Percentiles rank a stretch among this genome's conserved stretches.
phyloP scores from a whole-genome alignment of 2,113 vertebrate species.

The Sciurus niger region DNA sequence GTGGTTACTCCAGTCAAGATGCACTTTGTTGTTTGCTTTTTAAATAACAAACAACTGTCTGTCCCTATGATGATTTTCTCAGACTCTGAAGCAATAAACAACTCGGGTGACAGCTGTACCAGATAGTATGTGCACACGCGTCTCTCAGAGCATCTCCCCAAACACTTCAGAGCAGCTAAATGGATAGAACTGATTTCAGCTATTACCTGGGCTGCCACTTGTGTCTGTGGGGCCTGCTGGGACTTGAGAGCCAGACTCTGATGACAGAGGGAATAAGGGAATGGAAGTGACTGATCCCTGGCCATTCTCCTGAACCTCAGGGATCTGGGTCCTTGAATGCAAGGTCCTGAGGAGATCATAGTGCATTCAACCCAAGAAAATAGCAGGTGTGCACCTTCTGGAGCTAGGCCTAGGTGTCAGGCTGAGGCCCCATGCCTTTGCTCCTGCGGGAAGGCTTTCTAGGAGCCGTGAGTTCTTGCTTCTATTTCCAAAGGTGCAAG shows the following conservation, averaged over 20 bases:
- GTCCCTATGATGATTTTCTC: conserved; percentile 53
- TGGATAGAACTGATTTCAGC: conserved; percentile 60
- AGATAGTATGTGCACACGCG: neutral
- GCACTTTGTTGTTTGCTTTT: conserved; percentile 61
- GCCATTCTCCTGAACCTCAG: neutral
- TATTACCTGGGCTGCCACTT: conserved; percentile 36
- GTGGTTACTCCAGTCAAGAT: neutral
- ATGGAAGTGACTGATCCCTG: neutral
- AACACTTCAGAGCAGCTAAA: conserved; percentile 58
- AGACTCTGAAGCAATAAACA: conserved; percentile 5
- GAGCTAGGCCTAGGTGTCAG: neutral
- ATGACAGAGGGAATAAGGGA: neutral
- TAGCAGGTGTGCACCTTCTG: neutral
- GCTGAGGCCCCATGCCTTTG: neutral
- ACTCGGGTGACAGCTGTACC: neutral
- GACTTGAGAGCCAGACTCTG: neutral
- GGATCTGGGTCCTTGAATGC: neutral
- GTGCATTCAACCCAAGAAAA: neutral
- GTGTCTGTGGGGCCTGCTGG: neutral
- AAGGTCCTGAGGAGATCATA: neutral
- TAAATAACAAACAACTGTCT: conserved; percentile 67
- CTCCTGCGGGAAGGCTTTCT: conserved; percentile 4
- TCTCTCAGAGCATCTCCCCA: conserved; percentile 48
- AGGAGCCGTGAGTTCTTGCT: neutral
- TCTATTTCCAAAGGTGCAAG: neutral